A percentile compares a stretch with the other conserved stretches of the same genome.
Evolutionary conservation across 2,888 invertebrate species (phyloP).

Genomic region (Marronus borbonicus): DNA sequence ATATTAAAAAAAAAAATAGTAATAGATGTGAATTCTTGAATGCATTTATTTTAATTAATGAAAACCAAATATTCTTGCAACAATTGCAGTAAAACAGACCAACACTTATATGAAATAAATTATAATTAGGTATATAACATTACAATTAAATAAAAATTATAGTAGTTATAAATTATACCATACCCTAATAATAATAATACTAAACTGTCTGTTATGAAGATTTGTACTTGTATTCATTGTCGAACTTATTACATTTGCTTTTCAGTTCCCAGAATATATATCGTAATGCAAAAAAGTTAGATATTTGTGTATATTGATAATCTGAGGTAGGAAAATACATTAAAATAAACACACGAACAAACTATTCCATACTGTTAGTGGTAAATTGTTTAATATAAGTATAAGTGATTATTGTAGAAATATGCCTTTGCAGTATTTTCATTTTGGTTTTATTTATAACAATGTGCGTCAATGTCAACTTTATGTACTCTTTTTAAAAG

Average conservation of each 20-base stretch:
- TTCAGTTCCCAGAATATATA: conserved; percentile 27
- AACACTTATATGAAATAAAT: conserved; percentile 18
- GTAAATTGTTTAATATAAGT: conserved; percentile 41
- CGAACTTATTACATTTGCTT: background rate
- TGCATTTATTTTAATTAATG: background rate
- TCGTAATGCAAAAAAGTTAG: background rate
- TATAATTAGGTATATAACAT: conserved; percentile 5
- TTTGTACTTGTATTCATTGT: background rate
- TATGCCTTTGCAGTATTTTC: conserved; percentile 56
- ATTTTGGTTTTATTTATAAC: conserved; percentile 49
- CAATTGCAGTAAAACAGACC: conserved; percentile 2
- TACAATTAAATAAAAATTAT: background rate
- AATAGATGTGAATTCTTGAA: no score
- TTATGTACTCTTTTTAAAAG: background rate
- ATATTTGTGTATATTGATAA: conserved; percentile 7
- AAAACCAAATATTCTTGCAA: conserved; percentile 22
- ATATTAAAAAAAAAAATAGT: no score
- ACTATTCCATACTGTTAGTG: conserved; percentile 41
- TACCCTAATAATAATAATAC: background rate
- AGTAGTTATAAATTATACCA: background rate
- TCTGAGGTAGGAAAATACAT: conserved; percentile 13
- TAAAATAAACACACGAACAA: conserved; percentile 19
- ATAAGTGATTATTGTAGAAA: conserved; percentile 55
- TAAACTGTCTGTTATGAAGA: no score
- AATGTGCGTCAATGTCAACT: conserved; percentile 15